Evolutionary conservation across 2,797 vertebrate species (phyloP).

Genomic region (Pantherophis vulpinus): DNA sequence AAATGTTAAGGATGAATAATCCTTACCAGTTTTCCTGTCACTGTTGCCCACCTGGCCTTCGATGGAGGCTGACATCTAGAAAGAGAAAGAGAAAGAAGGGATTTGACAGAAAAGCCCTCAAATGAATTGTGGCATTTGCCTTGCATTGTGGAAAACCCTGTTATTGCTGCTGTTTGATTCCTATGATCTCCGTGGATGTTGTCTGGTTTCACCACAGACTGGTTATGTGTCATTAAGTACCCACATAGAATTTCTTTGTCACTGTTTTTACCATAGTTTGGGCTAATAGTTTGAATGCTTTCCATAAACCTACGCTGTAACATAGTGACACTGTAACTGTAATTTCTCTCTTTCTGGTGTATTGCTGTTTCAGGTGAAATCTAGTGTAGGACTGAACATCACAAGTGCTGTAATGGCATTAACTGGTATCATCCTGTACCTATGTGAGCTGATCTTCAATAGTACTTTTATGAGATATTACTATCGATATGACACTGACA

Average conservation of each 20-base stretch:
- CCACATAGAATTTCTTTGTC: not conserved
- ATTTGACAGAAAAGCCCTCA: not conserved
- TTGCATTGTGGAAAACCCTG: not conserved
- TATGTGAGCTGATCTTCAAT: constrained; percentile 5
- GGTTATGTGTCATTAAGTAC: not conserved
- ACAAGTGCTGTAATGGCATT: not conserved
- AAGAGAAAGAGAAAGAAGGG: not conserved
- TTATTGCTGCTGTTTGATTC: not conserved
- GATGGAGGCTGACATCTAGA: too few species aligned
- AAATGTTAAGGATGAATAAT: not conserved
- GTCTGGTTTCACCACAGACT: not conserved
- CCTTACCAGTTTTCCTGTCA: not conserved
- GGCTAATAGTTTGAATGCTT: not conserved
- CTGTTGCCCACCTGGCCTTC: not conserved
- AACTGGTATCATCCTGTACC: constrained; percentile 37
- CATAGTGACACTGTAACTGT: not conserved
- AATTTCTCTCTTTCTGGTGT: not conserved
- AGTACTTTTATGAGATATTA: too few species aligned
- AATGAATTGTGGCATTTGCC: not conserved
- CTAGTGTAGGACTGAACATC: constrained; percentile 7
- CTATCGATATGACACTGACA: rapidly evolving
- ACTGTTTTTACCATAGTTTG: not conserved
- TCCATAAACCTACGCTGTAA: not conserved
- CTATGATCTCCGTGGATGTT: not conserved
- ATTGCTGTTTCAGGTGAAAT: constrained; percentile 28